phyloP scores from a whole-genome alignment of 2,888 invertebrate species.

The Alentia gelatinosa region DNA sequence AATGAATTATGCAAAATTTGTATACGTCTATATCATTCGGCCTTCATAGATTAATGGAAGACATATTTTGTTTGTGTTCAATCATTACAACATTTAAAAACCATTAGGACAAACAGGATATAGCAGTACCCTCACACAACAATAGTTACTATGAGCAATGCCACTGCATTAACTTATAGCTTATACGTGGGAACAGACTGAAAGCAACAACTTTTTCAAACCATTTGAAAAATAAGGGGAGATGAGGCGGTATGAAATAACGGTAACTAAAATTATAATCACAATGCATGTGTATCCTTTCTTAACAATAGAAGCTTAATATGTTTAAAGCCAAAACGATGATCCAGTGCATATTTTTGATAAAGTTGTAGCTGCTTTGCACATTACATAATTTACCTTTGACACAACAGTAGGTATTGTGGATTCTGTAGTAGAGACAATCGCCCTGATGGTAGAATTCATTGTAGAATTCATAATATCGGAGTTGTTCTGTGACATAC shows the following conservation, averaged over 20 bases:
- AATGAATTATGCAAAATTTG: too few species aligned
- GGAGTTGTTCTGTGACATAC: slow-evolving; percentile 20
- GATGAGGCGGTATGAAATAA: background rate
- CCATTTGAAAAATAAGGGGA: background rate
- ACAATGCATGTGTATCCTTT: too few species aligned
- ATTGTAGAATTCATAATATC: background rate
- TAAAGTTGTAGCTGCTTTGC: background rate
- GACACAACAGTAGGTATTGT: background rate
- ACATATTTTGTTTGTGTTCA: too few species aligned
- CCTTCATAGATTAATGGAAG: too few species aligned
- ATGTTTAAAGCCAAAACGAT: background rate
- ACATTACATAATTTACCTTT: background rate
- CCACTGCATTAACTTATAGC: background rate
- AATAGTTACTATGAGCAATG: background rate
- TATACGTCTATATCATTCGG: too few species aligned
- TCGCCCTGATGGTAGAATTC: background rate
- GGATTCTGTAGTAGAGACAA: background rate
- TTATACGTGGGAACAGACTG: background rate
- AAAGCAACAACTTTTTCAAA: background rate
- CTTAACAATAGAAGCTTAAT: background rate
- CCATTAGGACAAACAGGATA: too few species aligned
- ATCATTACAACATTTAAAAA: too few species aligned
- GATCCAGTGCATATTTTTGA: background rate
- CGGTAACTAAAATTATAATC: background rate
- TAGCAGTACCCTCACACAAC: background rate